Conservation (phyloP, 2,888 invertebrate genomes). For the Parnassius glacialis region DNA sequence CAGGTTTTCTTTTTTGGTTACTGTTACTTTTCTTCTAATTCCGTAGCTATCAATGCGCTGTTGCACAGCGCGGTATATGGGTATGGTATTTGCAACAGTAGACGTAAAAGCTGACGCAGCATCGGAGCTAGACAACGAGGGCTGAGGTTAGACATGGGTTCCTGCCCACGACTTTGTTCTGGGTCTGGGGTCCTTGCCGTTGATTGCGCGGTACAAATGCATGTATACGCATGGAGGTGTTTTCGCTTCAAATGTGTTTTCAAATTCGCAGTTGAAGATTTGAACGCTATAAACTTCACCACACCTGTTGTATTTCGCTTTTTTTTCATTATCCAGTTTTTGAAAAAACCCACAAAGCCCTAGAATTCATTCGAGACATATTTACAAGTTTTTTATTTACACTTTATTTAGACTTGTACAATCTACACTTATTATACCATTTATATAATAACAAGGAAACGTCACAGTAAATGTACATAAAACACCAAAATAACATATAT, state of each 20-base stretch:
- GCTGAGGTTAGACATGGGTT: conserved; percentile 14
- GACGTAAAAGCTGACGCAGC: conserved; percentile 20
- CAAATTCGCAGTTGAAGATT: conserved; percentile 28
- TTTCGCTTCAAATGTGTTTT: conserved; percentile 24
- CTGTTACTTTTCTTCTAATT: conserved; percentile 10
- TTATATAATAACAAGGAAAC: conserved; percentile 11
- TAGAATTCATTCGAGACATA: conserved; percentile 17
- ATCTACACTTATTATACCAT: conserved; percentile 12
- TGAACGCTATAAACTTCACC: conserved; percentile 31
- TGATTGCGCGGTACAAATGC: conserved; percentile 23
- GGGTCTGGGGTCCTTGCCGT: conserved; percentile 21
- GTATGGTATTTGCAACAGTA: conserved; percentile 7
- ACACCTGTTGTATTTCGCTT: conserved; percentile 19
- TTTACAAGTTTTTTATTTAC: conserved; percentile 10
- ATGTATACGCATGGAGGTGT: conserved; percentile 21
- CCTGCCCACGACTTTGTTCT: conserved; percentile 23
- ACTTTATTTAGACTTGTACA: conserved; percentile 19
- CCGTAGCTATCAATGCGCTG: conserved; percentile 15
- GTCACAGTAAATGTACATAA: conserved; percentile 5
- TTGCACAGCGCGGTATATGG: conserved; percentile 18
- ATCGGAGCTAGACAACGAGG: conserved; percentile 21
- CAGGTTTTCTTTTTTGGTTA: conserved; percentile 9
- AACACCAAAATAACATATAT: conserved; percentile 7
- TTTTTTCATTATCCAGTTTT: conserved; percentile 23
- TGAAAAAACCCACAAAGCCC: neutral